Evolutionary conservation across 2,113 vertebrate genomes (phyloP), one percentile per base, ranked within the genome.

Genomic region (Eudyptes chrysolophus): DNA sequence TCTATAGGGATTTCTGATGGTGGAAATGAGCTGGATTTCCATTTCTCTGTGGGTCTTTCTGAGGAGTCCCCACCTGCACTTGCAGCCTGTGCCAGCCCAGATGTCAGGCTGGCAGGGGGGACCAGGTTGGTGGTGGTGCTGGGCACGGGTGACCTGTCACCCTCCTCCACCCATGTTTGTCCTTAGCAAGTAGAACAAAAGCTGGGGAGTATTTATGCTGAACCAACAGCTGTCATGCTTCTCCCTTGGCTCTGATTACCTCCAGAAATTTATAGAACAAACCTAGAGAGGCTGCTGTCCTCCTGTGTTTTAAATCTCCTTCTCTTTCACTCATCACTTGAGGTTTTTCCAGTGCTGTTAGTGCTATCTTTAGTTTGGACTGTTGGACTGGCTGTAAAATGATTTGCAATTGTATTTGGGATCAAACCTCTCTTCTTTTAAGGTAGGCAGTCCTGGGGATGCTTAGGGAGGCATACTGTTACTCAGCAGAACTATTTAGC

Each of bases 41-140:
- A 1, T 25, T 65, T 88, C 38, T 61, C 9, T 19, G 8, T 25
- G 22, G 17, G 2, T 48, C 3, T 32, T 52, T 57, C n/a, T 16
- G 30, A 36, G 25, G 40, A 60, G 48, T 44, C 17, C 5, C 13
- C 22, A 51, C 20, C 11, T 40, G 20, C 0, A 6, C 27, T 46
- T 38, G 34, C 34, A 68, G 52, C 21, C 24, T 17, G 8, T 32
- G 34, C 38, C 36, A 66, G 60, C 22, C 18, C 22, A 10, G 10
- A 0, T 4, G 15, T 57, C 49, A 42, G 30, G 5, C 10, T 65
- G 52, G 42, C 6, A 32, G 36, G 1, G 13, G 15, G 11, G 7
- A 15, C 12, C 13, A 13, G 13, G 32, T 32, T 72, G 65, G 11
- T 6, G 6, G 49, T 34, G 48, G 7, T 65, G 24, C 6, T 62